These are phyloP conservation scores for Anodontia alba DNA, from an alignment of 2,888 invertebrate species.

Conservation along the genomic window DNA sequence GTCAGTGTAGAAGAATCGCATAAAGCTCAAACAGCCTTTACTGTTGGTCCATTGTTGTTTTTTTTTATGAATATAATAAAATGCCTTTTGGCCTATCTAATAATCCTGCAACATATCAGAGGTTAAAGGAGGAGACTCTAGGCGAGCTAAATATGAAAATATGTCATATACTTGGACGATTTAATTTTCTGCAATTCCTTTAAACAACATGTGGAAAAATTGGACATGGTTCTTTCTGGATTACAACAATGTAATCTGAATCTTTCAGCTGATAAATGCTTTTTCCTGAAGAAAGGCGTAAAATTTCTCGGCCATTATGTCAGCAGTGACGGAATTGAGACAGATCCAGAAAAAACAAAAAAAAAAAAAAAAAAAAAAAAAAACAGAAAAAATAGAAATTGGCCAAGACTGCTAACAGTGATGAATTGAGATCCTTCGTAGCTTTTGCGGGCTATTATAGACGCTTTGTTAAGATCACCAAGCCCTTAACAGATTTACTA, in stretches of 20 bases:
- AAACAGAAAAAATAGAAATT: background rate
- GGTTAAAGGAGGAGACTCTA: slow-evolving; percentile 21
- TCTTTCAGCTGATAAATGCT: background rate
- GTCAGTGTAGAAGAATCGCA: slow-evolving; percentile 23
- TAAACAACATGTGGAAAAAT: background rate
- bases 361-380: background rate
- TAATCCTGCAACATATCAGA: slow-evolving; percentile 26
- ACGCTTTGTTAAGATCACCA: background rate
- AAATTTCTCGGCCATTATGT: background rate
- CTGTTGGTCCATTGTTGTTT: slow-evolving; percentile 9
- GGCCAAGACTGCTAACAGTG: slow-evolving; percentile 16
- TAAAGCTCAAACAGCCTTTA: slow-evolving; percentile 22
- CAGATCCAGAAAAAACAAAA: background rate
- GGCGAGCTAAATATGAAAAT: slow-evolving; percentile 14
- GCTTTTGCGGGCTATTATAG: background rate
- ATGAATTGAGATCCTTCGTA: slow-evolving; percentile 11
- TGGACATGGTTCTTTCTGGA: background rate
- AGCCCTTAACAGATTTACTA: background rate
- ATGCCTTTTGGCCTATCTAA: slow-evolving; percentile 29
- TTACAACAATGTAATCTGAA: background rate
- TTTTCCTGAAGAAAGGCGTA: background rate
- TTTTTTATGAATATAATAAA: slow-evolving; percentile 15
- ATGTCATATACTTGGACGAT: slow-evolving; percentile 13
- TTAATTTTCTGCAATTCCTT: background rate
- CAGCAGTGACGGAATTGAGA: background rate